Evolutionary conservation across 2,888 invertebrate genomes (phyloP).

Genomic region (Leucania comma): DNA sequence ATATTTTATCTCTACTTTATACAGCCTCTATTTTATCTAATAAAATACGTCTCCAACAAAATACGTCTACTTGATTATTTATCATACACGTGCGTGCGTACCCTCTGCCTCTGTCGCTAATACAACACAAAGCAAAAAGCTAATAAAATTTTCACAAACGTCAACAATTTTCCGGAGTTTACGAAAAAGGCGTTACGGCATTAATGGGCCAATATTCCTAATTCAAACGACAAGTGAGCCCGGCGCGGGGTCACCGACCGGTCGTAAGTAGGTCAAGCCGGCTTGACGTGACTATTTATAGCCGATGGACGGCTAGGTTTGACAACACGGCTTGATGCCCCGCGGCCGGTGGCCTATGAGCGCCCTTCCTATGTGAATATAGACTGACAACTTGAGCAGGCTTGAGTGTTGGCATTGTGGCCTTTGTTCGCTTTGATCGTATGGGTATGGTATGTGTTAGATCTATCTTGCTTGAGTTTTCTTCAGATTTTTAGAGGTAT

Average conservation of each 20-base stretch:
- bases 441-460: constrained; percentile 3
- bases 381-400: constrained; percentile 39
- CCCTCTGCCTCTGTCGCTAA: background rate
- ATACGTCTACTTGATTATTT: constrained; percentile 9
- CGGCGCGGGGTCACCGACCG: constrained; percentile 76
- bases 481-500: background rate
- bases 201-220: constrained; percentile 52
- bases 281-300: constrained; percentile 78
- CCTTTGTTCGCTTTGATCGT: constrained; percentile 24
- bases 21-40: background rate
- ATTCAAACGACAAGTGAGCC: constrained; percentile 64
- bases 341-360: constrained; percentile 38
- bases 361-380: constrained; percentile 60
- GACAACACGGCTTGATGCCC: constrained; percentile 65
- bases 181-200: constrained; percentile 33
- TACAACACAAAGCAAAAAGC: background rate
- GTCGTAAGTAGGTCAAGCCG: constrained; percentile 76
- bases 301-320: constrained; percentile 70
- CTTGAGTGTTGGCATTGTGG: constrained; percentile 15
- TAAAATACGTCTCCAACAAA: background rate
- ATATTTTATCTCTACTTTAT: background rate
- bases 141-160: constrained; percentile 31
- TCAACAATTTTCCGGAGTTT: constrained; percentile 10
- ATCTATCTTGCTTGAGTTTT: background rate
- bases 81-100: background rate